phyloP scores from a whole-genome alignment of 2,113 vertebrate genomes.

The Pygoscelis antarcticus region DNA sequence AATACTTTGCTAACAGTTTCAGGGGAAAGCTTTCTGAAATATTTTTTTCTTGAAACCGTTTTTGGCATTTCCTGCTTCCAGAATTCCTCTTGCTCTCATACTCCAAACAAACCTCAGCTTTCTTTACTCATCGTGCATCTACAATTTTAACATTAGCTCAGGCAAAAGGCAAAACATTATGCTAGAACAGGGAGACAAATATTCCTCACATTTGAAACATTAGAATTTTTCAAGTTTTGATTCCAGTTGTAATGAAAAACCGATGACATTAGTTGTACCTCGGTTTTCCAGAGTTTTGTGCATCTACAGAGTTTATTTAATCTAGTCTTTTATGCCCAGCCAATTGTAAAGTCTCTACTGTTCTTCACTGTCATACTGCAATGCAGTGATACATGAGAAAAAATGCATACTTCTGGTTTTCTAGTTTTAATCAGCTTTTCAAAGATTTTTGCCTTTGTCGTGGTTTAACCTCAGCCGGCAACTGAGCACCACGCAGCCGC shows the following conservation, averaged over 20 bases:
- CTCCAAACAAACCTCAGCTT: neutral
- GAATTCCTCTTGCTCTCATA: neutral
- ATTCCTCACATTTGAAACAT: neutral
- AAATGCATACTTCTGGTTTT: conserved; percentile 13
- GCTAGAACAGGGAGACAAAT: neutral
- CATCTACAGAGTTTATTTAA: neutral
- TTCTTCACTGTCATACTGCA: neutral
- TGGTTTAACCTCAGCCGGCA: too few relatives aligned
- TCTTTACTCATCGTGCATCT: neutral
- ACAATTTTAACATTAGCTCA: neutral
- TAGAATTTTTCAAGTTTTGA: neutral
- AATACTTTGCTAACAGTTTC: neutral
- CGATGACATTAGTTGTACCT: neutral
- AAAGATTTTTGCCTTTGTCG: neutral
- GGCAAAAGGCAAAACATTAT: neutral
- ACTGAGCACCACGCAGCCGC: too few relatives aligned
- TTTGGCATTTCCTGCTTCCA: neutral
- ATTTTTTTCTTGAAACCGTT: neutral
- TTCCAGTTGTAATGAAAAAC: neutral
- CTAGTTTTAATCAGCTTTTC: conserved; percentile 24
- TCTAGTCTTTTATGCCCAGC: neutral
- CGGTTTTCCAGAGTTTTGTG: neutral
- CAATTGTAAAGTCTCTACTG: neutral
- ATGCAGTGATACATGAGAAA: neutral
- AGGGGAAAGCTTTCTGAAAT: neutral